These are phyloP conservation scores for Limnephilus marmoratus DNA, from an alignment of 2,888 invertebrate species.

Conservation along the genomic window DNA sequence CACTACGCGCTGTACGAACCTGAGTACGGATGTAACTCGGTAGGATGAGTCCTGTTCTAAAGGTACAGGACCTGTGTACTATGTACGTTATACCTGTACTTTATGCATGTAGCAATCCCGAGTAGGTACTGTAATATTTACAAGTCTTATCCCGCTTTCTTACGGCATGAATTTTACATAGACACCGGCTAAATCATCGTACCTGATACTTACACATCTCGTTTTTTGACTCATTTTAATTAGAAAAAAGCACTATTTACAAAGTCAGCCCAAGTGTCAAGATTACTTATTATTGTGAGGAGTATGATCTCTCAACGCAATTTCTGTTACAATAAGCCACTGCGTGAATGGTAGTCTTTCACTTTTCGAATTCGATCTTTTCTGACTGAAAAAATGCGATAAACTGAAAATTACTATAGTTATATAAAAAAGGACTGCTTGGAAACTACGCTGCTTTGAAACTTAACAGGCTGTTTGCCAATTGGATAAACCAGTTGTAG, in stretches of 20 bases:
- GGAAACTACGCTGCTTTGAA: too few relatives aligned
- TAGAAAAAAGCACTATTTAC: not conserved
- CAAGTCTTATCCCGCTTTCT: conserved; percentile 11
- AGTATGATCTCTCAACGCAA: too few relatives aligned
- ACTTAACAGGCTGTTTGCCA: too few relatives aligned
- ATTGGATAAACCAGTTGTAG: too few relatives aligned
- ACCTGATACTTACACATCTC: not conserved
- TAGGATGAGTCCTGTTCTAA: not conserved
- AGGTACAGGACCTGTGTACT: not conserved
- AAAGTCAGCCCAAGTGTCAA: too few relatives aligned
- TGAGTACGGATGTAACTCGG: not conserved
- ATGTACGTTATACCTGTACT: not conserved
- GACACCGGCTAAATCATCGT: not conserved
- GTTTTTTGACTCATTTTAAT: not conserved
- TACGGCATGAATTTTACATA: not conserved
- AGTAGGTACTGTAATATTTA: conserved; percentile 18
- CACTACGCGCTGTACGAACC: not conserved
- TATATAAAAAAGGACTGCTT: too few relatives aligned
- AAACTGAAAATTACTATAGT: too few relatives aligned
- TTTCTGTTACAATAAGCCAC: too few relatives aligned
- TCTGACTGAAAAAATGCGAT: too few relatives aligned
- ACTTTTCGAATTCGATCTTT: too few relatives aligned
- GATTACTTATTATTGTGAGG: too few relatives aligned
- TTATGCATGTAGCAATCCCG: not conserved
- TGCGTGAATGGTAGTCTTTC: too few relatives aligned